These are phyloP conservation scores for Scrobipalpa atriplicella DNA, from an alignment of 2,888 invertebrate species.

Conservation along the genomic window DNA sequence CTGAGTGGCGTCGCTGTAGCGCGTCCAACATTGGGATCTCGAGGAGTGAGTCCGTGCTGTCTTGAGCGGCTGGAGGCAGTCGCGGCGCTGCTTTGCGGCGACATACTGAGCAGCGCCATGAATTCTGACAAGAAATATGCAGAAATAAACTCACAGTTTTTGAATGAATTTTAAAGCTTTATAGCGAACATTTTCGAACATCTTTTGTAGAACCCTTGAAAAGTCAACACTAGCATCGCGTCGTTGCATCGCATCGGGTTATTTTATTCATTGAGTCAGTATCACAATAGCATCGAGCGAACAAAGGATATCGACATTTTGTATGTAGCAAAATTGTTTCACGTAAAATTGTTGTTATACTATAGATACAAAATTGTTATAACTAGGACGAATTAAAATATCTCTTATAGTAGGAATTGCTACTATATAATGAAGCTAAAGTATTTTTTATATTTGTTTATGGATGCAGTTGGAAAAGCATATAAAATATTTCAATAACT, in stretches of 20 bases:
- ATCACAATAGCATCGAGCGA: background rate
- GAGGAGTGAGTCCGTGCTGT: constrained; percentile 92
- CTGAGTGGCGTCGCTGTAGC: constrained; percentile 91
- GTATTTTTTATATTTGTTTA: too few species aligned
- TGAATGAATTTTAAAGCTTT: too few species aligned
- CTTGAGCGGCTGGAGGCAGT: constrained; percentile 88
- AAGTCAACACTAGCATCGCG: background rate
- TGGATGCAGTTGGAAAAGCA: too few species aligned
- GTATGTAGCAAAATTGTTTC: background rate
- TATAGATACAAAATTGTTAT: too few species aligned
- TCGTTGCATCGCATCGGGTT: background rate
- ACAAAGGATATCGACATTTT: background rate
- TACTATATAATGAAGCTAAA: too few species aligned
- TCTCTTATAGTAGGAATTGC: too few species aligned
- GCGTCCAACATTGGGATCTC: constrained; percentile 92
- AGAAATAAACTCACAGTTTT: background rate
- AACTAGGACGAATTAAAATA: too few species aligned
- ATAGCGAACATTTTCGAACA: too few species aligned
- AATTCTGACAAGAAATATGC: constrained; percentile 76
- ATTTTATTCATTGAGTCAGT: background rate
- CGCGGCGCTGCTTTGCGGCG: constrained; percentile 91
- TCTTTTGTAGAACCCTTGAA: too few species aligned
- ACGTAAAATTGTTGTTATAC: too few species aligned
- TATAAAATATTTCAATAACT: too few species aligned
- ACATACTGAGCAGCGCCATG: constrained; percentile 95